phyloP scores from a whole-genome alignment of 2,888 invertebrate genomes.

The Micoletzkya japonica region DNA sequence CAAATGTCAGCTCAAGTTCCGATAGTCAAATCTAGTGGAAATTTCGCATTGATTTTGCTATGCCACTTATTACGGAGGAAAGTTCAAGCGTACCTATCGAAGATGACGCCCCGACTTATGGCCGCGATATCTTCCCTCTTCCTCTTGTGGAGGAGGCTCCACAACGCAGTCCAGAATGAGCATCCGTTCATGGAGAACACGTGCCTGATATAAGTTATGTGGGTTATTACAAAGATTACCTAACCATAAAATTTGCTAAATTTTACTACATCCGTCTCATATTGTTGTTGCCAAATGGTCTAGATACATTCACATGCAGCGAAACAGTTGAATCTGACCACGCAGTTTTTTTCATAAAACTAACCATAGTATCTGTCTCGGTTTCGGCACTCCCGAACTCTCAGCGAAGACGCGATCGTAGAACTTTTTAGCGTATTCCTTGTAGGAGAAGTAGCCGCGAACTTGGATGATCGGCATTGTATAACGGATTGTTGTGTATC shows the following conservation, averaged over 20 bases:
- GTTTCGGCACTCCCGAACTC: not conserved
- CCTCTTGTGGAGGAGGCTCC: conserved; percentile 49
- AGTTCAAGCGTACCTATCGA: conserved; percentile 58
- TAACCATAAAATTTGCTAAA: not conserved
- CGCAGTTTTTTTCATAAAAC: not conserved
- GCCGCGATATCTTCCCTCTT: conserved; percentile 28
- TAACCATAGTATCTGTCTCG: conserved; percentile 12
- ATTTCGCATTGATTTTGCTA: no score
- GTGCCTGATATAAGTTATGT: conserved; percentile 12
- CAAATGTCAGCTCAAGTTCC: no score
- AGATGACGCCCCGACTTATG: conserved; percentile 47
- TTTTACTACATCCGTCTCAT: not conserved
- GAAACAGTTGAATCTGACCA: not conserved
- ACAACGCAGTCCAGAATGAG: conserved; percentile 52
- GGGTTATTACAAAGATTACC: not conserved
- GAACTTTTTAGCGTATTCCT: conserved; percentile 16
- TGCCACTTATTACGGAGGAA: no score
- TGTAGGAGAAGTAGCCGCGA: conserved; percentile 50
- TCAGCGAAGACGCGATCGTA: conserved; percentile 25
- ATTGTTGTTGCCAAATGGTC: not conserved
- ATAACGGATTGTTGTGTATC: conserved; percentile 53
- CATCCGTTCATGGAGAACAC: conserved; percentile 54
- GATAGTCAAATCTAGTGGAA: no score
- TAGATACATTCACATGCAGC: not conserved
- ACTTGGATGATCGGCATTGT: conserved; percentile 58